Base-by-base conservation (phyloP, 1,140 invertebrate genomes). In the Drosophila nannoptera region DNA sequence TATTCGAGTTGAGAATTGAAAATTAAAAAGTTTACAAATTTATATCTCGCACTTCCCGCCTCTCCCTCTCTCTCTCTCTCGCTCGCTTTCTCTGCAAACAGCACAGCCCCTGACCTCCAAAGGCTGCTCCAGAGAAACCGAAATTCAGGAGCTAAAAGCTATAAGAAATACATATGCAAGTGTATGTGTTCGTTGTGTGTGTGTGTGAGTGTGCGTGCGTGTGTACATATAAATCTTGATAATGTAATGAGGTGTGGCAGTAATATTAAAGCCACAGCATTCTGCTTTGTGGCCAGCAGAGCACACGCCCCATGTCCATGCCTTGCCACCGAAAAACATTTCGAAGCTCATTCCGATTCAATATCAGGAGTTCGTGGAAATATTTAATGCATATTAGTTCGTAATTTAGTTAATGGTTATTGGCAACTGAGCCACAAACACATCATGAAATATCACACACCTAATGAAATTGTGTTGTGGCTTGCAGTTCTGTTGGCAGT, bases 21-120 rank as follows among this genome's bases (percentile, higher is more conserved):
- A 86, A 84, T 84, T 84, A 80, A 86, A 82, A 84, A 86, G 81
- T 77, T 86, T 73, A 65, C 61, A 60, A 75, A 81, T 66, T 86
- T 71, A 60, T 63, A 63, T 61, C 61, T 31, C n/a, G 2, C 38
- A 9, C 31, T 22, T 22, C 22, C 3, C 22, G 1, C 22, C 22
- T 22, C 22, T 22, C 22, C 3, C 22, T 22, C 22, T 22, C 22
- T 1, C 22, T 22, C 22, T 22, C 22, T 22, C 22, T 22, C 22
- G 1, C 22, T 22, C 22, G 1, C 22, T 22, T 1, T 22, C 8
- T 12, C 16, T 8, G 32, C n/a, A 36, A 2, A 32, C 36, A 43
- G 16, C 38, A 43, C 33, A 8, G 29, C 29, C 42, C 52, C 31
- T 69, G 59, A 75, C 58, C 63, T 43, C 43, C 22, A 40, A 33